These are phyloP conservation scores for Hydrozoanthus gracilis DNA, from an alignment of 92 coral and sea anemone genomes.

Conservation along the genomic window DNA sequence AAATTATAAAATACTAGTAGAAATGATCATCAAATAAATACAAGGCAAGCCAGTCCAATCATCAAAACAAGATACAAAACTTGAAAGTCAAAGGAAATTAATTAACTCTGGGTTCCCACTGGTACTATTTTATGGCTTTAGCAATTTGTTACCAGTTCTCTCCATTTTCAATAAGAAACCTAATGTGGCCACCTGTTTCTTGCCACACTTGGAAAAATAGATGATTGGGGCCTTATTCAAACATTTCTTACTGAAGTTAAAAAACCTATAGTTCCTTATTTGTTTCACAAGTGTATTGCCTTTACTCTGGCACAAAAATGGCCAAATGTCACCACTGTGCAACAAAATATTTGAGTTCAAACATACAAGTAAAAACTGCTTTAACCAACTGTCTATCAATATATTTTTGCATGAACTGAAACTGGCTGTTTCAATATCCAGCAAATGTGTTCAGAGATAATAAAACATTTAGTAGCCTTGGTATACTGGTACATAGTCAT, in stretches of 20 bases:
- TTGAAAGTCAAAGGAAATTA: not conserved
- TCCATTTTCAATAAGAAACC: not conserved
- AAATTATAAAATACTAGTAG: not conserved
- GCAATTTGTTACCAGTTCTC: not conserved
- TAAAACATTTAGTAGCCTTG: not conserved
- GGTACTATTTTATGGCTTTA: not conserved
- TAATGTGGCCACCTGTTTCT: not conserved
- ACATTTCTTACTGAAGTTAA: not conserved
- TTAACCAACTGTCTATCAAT: conserved; percentile 1
- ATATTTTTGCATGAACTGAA: conserved; percentile 23
- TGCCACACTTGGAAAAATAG: conserved; percentile 12
- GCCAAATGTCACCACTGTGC: conserved; percentile 14
- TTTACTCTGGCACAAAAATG: conserved; percentile 11
- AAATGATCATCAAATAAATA: conserved; percentile 1
- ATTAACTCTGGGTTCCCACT: conserved; percentile 5
- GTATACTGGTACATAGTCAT: conserved; percentile 13
- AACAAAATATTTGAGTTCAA: conserved; percentile 2
- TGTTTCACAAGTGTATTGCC: conserved; percentile 10
- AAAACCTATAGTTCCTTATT: not conserved
- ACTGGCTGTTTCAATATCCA: conserved; percentile 24
- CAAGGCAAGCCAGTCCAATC: conserved; percentile 15
- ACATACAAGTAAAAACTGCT: not conserved
- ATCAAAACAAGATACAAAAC: conserved; percentile 6
- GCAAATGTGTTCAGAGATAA: conserved; percentile 8
- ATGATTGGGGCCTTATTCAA: not conserved